A percentile compares a stretch with the other conserved stretches of the same genome.
Conservation (phyloP, 2,113 vertebrate genomes). For the Cavia aperea region DNA sequence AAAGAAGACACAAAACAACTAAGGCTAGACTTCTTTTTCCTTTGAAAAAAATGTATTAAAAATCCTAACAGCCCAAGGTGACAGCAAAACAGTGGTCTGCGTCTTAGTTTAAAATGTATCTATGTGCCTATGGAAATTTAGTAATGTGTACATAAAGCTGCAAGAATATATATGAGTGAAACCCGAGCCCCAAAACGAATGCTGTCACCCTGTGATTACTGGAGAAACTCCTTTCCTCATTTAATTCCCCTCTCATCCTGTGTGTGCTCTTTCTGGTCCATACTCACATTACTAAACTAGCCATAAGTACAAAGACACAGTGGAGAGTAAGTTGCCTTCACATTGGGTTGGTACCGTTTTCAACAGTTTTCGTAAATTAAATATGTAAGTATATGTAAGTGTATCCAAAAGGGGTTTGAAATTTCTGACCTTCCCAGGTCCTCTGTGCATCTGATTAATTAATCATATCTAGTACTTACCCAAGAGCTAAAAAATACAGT, state of each 20-base stretch:
- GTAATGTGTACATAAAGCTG: neutral
- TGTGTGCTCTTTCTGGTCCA: neutral
- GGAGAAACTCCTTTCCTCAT: neutral
- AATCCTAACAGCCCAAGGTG: neutral
- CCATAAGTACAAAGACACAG: neutral
- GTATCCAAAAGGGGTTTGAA: neutral
- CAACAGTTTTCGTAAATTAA: neutral
- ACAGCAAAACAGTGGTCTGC: neutral
- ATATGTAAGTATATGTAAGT: slow-evolving; percentile 6
- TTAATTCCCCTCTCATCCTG: neutral
- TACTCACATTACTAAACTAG: neutral
- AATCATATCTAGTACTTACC: neutral
- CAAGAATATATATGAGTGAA: neutral
- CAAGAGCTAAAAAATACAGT: neutral
- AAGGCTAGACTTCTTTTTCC: neutral
- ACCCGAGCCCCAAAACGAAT: neutral
- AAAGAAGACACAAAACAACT: neutral
- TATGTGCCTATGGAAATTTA: neutral
- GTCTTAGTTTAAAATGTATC: neutral
- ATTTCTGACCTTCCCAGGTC: neutral
- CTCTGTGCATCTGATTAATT: neutral
- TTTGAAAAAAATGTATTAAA: neutral
- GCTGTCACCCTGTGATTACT: neutral
- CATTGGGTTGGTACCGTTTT: neutral
- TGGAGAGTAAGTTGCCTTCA: slow-evolving; percentile 1